Conservation (phyloP, 1,140 invertebrate genomes). For the Drosophila cardini region DNA sequence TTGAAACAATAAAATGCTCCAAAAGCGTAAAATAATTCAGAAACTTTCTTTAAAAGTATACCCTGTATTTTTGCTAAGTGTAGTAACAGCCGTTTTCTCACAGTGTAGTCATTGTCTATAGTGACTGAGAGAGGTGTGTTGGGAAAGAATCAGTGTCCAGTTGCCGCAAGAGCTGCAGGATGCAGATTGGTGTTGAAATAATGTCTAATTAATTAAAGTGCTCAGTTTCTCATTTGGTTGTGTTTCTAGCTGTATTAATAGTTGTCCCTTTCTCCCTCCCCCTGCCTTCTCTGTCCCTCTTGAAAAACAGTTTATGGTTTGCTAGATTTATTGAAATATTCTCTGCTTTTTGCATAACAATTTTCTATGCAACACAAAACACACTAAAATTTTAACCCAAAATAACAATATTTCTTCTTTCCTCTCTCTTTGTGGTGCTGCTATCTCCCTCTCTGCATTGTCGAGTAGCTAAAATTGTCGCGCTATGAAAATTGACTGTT, state of each 20-base stretch:
- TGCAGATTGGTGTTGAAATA: slow-evolving; percentile 54
- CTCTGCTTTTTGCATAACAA: slow-evolving; percentile 28
- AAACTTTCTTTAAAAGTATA: too few species aligned
- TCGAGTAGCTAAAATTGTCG: slow-evolving; percentile 34
- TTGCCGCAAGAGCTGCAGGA: slow-evolving; percentile 13
- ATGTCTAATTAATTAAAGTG: slow-evolving; percentile 83
- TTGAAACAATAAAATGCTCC: too few species aligned
- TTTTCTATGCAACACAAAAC: slow-evolving; percentile 48
- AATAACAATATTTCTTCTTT: slow-evolving; percentile 34
- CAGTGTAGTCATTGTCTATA: too few species aligned
- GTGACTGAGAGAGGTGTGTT: too few species aligned
- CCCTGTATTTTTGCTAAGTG: too few species aligned
- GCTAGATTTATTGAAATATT: slow-evolving; percentile 65
- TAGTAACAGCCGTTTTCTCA: too few species aligned
- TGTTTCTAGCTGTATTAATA: slow-evolving; percentile 71
- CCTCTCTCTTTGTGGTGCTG: too few species aligned
- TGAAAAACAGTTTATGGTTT: slow-evolving; percentile 47
- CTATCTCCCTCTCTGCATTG: slow-evolving; percentile 35
- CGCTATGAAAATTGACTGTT: slow-evolving; percentile 19
- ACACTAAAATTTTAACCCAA: slow-evolving; percentile 27
- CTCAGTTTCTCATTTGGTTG: too few species aligned
- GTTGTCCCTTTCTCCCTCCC: slow-evolving; percentile 7
- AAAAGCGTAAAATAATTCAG: too few species aligned
- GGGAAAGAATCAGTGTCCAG: too few species aligned
- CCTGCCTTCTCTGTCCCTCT: background rate